These are phyloP conservation scores for Leptatherina wallacei DNA, from an alignment of 2,797 vertebrate genomes.

Conservation along the genomic window DNA sequence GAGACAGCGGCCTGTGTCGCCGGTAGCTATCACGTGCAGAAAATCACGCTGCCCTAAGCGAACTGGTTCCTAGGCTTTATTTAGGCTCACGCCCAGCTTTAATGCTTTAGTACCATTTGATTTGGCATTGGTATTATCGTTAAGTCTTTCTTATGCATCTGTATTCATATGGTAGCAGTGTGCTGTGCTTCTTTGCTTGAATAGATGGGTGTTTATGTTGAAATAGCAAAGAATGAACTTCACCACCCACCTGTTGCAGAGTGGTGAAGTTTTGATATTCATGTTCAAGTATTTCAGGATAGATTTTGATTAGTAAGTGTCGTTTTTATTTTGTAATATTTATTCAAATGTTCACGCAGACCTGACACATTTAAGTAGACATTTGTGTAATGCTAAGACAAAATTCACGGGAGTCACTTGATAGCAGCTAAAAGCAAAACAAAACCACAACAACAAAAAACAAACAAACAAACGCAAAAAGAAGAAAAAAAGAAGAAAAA, in stretches of 20 bases:
- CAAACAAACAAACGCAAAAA: no score
- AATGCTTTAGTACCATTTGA: conserved; percentile 62
- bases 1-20: conserved; percentile 75
- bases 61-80: conserved; percentile 66
- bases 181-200: conserved; percentile 10
- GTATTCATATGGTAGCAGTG: conserved; percentile 6
- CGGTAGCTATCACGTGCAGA: conserved; percentile 59
- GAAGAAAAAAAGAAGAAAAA: no score
- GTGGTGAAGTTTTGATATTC: background rate
- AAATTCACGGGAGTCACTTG: background rate
- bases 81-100: conserved; percentile 65
- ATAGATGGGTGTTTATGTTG: background rate
- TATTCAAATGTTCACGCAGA: background rate
- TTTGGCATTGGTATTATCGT: conserved; percentile 18
- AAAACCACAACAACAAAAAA: no score
- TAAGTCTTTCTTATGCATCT: conserved; percentile 20
- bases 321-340: background rate
- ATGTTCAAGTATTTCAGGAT: conserved; percentile 1
- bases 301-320: conserved; percentile 37
- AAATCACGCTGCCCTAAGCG: conserved; percentile 64
- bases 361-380: background rate
- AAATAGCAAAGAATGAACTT: conserved; percentile 13
- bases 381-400: background rate
- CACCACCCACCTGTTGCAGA: background rate
- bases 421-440: conserved; percentile 3